Evolutionary conservation across 2,888 invertebrate species (phyloP), one percentile per base, ranked within the genome.

Genomic region (Anarsia innoxiella): DNA sequence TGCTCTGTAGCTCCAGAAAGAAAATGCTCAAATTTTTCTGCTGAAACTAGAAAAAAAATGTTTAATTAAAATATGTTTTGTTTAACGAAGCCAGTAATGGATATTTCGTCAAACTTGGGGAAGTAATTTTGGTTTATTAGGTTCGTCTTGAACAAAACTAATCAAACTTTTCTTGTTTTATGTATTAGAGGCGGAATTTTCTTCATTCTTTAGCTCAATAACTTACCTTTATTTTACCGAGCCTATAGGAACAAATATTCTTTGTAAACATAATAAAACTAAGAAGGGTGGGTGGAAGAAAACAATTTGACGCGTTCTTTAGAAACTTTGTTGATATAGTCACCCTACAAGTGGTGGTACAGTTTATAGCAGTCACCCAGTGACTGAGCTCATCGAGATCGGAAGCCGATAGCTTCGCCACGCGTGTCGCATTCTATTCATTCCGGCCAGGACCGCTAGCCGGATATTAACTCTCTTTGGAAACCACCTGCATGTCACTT

Each of bases 361-460:
- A 3, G 19, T 19, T 25, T 29, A 31, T 36, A 25, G 11, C 28
- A 37, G 32, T 33, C 15, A 33, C 29, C 26, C 15, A 29, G 15
- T 33, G 33, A 9, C 33, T 23, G 43, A 34, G 46, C 43, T 44
- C 51, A 50, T 51, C 42, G 49, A 54, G 74, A 77, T 78, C 76
- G 78, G 76, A 76, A 74, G 67, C 67, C 56, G 75, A 76, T 76
- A 74, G 61, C 58, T 45, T 55, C 57, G 70, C 67, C 69, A 73
- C 65, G 70, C 66, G 59, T 60, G 60, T 53, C 62, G 66, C 59
- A 61, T 63, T 66, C 63, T 64, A 60, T 62, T 5, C 4, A 8
- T 59, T 64, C 66, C 62, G 60, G 57, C 59, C 55, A 52, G 55
- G 47, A 56, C 74, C 76, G 77, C 68, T 78, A 75, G 56, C 76